Percentiles rank a stretch among this genome's conserved stretches.
phyloP scores from a whole-genome alignment of 2,113 vertebrate species.

The Atherinomorus stipes region DNA sequence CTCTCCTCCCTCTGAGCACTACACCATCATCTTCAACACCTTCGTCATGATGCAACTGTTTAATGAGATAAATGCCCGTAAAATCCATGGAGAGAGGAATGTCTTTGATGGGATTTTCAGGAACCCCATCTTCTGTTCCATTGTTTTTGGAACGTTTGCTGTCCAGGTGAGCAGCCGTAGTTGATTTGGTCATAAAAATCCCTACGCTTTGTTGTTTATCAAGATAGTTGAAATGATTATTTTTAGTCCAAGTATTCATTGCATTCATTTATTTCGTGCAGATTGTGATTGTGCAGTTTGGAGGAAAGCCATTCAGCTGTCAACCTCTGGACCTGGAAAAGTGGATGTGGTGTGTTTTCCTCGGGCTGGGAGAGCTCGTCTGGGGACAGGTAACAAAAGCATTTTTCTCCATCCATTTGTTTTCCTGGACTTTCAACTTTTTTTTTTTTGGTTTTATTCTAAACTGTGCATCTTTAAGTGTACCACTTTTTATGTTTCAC shows the following conservation, averaged over 20 bases:
- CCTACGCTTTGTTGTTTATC: background rate
- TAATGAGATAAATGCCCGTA: slow-evolving; percentile 98
- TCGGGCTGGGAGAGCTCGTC: slow-evolving; percentile 95
- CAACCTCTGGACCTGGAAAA: slow-evolving; percentile 93
- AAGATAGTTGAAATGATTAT: background rate
- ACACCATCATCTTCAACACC: slow-evolving; percentile 99
- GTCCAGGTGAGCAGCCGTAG: slow-evolving; percentile 86
- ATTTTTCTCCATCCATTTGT: slow-evolving; percentile 5
- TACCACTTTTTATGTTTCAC: background rate
- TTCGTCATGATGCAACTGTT: slow-evolving; percentile 99
- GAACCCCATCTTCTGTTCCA: slow-evolving; percentile 98
- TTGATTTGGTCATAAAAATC: background rate
- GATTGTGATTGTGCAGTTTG: slow-evolving; percentile 98
- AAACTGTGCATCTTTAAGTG: background rate
- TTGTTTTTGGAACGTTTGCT: slow-evolving; percentile 94
- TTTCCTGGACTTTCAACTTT: background rate
- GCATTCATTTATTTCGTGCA: slow-evolving; percentile 57
- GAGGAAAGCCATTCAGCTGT: slow-evolving; percentile 98
- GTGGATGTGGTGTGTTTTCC: slow-evolving; percentile 99
- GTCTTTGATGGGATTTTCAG: slow-evolving; percentile 97
- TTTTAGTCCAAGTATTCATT: background rate
- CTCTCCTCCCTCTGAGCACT: slow-evolving; percentile 96
- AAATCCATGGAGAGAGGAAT: slow-evolving; percentile 98
- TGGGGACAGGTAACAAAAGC: slow-evolving; percentile 94
- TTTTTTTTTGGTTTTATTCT: slow-evolving; percentile 2